Conservation (phyloP, 2,888 invertebrate genomes). For the Mesodorylaimus sp. region DNA sequence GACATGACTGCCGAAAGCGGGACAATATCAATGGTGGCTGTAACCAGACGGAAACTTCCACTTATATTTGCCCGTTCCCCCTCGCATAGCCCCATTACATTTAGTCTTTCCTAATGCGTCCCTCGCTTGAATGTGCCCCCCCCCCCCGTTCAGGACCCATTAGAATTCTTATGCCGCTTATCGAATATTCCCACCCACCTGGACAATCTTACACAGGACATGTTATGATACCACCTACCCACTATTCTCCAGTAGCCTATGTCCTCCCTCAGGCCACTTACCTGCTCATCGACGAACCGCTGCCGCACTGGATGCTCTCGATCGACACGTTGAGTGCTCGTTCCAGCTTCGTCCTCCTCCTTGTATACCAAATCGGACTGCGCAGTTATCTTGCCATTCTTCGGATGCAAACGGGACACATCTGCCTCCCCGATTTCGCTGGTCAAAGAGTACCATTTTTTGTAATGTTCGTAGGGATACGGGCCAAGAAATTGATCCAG, state of each 20-base stretch:
- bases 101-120: slow-evolving; percentile 20
- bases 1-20: too few species aligned
- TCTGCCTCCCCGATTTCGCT: slow-evolving; percentile 45
- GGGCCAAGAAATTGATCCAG: slow-evolving; percentile 63
- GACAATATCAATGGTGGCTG: too few species aligned
- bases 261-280: too few species aligned
- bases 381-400: slow-evolving; percentile 16
- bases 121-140: slow-evolving; percentile 10
- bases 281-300: slow-evolving; percentile 16
- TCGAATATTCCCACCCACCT: too few species aligned
- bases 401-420: slow-evolving; percentile 23
- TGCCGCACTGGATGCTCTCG: slow-evolving; percentile 11
- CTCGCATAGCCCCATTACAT: slow-evolving; percentile 1
- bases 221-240: too few species aligned
- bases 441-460: slow-evolving; percentile 62
- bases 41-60: too few species aligned
- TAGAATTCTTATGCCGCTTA: too few species aligned
- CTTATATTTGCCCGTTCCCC: slow-evolving; percentile 49
- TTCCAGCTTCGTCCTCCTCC: slow-evolving; percentile 11
- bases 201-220: too few species aligned
- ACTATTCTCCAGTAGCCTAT: too few species aligned
- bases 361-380: slow-evolving; percentile 3
- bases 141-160: too few species aligned
- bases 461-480: slow-evolving; percentile 72
- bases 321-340: slow-evolving; percentile 11